Conservation (phyloP, 2,113 vertebrate species). For the Sebastes schlegelii region DNA sequence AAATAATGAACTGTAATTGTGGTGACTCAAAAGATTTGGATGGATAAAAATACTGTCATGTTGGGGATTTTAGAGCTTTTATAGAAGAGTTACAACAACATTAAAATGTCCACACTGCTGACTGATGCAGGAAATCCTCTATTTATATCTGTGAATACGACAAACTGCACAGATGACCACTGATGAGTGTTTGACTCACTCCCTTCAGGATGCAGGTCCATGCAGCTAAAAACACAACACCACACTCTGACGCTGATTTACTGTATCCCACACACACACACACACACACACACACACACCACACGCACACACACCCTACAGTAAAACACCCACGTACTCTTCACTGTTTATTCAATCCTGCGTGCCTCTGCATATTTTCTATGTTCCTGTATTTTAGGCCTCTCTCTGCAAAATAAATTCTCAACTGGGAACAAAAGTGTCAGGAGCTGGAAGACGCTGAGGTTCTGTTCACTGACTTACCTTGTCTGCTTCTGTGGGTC, state of each 20-base stretch:
- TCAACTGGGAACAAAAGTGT: not conserved
- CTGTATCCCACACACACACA: not conserved
- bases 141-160: not conserved
- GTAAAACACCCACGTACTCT: not conserved
- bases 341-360: not conserved
- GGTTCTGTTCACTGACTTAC: conserved; percentile 75
- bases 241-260: not conserved
- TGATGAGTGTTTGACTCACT: conserved; percentile 38
- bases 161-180: conserved; percentile 4
- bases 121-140: not conserved
- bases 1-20: not conserved
- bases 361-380: not conserved
- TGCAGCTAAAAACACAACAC: conserved; percentile 23
- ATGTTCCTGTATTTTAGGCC: not conserved
- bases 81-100: not conserved
- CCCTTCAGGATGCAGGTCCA: not conserved
- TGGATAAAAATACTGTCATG: not conserved
- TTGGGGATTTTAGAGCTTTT: not conserved
- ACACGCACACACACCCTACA: not conserved
- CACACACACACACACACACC: not conserved
- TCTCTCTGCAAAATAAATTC: not conserved
- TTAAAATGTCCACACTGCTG: not conserved
- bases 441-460: not conserved
- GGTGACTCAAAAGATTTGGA: not conserved
- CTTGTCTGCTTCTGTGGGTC: conserved; percentile 92